Conservation (phyloP, 2,113 vertebrate species). For the Tauraco erythrolophus region DNA sequence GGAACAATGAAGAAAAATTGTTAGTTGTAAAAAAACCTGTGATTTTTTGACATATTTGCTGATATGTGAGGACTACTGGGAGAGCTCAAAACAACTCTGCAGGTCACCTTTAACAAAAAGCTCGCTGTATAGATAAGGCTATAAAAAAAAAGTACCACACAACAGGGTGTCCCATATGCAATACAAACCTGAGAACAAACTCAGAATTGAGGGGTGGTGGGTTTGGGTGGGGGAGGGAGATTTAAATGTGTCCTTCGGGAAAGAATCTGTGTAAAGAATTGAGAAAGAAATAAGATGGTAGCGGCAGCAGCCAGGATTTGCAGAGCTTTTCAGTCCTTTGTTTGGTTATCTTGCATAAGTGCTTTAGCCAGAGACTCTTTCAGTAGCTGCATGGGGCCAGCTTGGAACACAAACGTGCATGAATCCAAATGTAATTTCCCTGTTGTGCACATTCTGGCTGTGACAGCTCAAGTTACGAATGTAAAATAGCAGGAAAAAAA, state of each 20-base stretch:
- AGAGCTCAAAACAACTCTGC: neutral
- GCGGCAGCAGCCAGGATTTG: slow-evolving; percentile 1
- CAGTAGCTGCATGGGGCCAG: slow-evolving; percentile 59
- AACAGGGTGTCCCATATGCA: neutral
- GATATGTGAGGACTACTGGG: neutral
- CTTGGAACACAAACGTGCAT: slow-evolving; percentile 45
- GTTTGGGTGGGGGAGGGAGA: neutral
- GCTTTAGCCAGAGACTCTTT: slow-evolving; percentile 59
- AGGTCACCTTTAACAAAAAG: neutral
- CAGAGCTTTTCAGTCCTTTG: slow-evolving; percentile 52
- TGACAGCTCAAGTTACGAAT: slow-evolving; percentile 64
- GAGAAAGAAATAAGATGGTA: slow-evolving; percentile 34
- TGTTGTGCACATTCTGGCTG: slow-evolving; percentile 46
- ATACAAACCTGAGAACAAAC: neutral
- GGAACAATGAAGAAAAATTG: neutral
- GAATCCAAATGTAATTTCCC: slow-evolving; percentile 67
- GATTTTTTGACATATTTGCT: neutral
- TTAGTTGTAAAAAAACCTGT: neutral
- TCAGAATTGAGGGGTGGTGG: neutral
- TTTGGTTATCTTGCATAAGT: slow-evolving; percentile 66
- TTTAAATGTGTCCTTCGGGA: slow-evolving; percentile 15
- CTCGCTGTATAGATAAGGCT: neutral
- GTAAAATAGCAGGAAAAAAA: slow-evolving; percentile 36
- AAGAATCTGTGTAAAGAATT: slow-evolving; percentile 35
- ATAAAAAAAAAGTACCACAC: neutral